Evolutionary conservation across 2,113 vertebrate species (phyloP).

Genomic region (Merops nubicus): DNA sequence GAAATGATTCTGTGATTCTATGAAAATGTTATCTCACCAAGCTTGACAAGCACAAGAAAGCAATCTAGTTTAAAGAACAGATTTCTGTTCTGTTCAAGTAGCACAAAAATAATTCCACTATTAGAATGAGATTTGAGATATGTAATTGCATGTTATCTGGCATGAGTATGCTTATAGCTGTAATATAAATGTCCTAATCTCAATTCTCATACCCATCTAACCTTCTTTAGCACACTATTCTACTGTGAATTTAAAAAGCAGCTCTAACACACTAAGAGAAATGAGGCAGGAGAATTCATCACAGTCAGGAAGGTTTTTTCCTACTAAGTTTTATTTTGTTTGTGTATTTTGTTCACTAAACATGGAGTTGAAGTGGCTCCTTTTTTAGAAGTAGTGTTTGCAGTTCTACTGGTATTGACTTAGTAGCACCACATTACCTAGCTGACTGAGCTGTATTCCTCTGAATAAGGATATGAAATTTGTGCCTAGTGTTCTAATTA

Average conservation of each 20-base stretch:
- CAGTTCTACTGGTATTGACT: slow-evolving; percentile 73
- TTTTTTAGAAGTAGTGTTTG: slow-evolving; percentile 38
- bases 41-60: neutral
- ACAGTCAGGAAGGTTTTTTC: neutral
- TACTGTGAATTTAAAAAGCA: slow-evolving; percentile 41
- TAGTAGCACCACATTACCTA: slow-evolving; percentile 61
- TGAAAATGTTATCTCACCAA: neutral
- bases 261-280: neutral
- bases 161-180: neutral
- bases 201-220: neutral
- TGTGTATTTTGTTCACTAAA: slow-evolving; percentile 20
- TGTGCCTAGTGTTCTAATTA: slow-evolving; percentile 92
- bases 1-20: no score
- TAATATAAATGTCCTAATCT: neutral
- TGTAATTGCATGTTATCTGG: neutral
- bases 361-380: neutral
- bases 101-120: neutral
- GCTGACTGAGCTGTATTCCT: slow-evolving; percentile 76
- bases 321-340: neutral
- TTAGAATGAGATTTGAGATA: neutral
- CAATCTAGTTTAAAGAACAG: neutral
- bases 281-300: neutral
- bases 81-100: neutral
- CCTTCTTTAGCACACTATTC: neutral
- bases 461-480: slow-evolving; percentile 82